Evolutionary conservation across 2,797 vertebrate species (phyloP), one percentile per base, ranked within the genome.

Genomic region (Molothrus aeneus): DNA sequence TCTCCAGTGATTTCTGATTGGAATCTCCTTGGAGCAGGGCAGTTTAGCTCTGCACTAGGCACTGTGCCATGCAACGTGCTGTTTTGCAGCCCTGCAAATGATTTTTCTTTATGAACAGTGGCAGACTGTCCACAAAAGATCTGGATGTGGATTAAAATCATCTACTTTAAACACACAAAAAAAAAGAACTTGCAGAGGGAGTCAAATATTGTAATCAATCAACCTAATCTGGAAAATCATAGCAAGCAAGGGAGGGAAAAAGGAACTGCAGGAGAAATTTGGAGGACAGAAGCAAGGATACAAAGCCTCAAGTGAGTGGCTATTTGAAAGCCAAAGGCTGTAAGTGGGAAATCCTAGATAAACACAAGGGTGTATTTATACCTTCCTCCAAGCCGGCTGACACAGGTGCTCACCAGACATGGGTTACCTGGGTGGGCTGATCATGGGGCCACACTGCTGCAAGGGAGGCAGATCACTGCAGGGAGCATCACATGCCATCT

Each of bases 361-460:
- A 93, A 93, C 70, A 94, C 1, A 4, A 86, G 87, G n/a, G 71
- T 71, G 65, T 69, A 88, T 94, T 96, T 80, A 65, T 74, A 92
- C 90, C 86, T 95, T 94, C 88, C 93, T 80, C 40, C 56, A 42
- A 54, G 51, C 70, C 16, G 60, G 50, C 92, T 92, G 92, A 79
- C 86, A 93, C 94, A 97, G 96, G 93, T 96, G 94, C 85, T 93
- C 40, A 73, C 87, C 94, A 96, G 95, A 96, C 77, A 77, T 0
- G 4, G 63, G 26, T 91, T 92, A 93, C 93, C 95, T 96, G 95
- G 96, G 95, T 96, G 94, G 95, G 82, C 95, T 45, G 65, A 70
- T 71, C 0, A 0, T 3, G 7, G 50, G 88, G 48, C 75, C 2
- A 3, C 2, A 2, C 13, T 36, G 36, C 79, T 19, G 42, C 1